Evolutionary conservation across 2,888 invertebrate genomes (phyloP).

Genomic region (Fragum whitleyi): DNA sequence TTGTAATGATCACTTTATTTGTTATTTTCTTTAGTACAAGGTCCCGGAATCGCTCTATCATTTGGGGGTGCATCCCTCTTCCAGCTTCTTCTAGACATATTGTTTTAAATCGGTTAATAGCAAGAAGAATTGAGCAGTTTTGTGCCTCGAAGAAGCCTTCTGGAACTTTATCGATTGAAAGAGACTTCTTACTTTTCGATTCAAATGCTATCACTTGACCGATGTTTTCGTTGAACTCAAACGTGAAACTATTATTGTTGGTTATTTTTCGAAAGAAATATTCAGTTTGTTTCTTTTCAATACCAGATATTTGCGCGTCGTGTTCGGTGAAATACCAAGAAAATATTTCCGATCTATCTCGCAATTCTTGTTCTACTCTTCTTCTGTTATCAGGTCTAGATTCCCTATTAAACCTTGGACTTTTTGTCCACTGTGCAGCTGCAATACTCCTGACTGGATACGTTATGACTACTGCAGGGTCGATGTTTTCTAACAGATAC

Average conservation of each 20-base stretch:
- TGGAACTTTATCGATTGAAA: constrained; percentile 41
- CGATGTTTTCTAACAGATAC: not conserved
- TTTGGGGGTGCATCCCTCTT: constrained; percentile 63
- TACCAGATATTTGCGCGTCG: no score
- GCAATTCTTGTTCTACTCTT: constrained; percentile 1
- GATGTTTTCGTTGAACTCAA: not conserved
- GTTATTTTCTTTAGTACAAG: constrained; percentile 16
- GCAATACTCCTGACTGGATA: constrained; percentile 50
- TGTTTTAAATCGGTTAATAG: constrained; percentile 35
- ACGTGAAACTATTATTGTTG: not conserved
- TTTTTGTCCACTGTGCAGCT: constrained; percentile 51
- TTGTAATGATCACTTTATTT: constrained; percentile 19
- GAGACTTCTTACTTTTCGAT: not conserved
- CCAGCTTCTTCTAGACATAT: constrained; percentile 55
- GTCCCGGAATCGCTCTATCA: constrained; percentile 48
- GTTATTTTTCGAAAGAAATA: constrained; percentile 21
- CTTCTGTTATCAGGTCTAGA: not conserved
- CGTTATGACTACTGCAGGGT: constrained; percentile 24
- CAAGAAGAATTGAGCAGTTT: constrained; percentile 44
- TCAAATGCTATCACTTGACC: not conserved
- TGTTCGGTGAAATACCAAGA: no score
- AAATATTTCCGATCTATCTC: constrained; percentile 49
- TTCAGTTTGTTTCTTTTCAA: not conserved
- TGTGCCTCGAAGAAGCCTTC: constrained; percentile 58
- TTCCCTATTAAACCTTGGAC: not conserved